These are phyloP conservation scores for Furcifer pardalis DNA, from an alignment of 2,797 vertebrate genomes.

Conservation along the genomic window DNA sequence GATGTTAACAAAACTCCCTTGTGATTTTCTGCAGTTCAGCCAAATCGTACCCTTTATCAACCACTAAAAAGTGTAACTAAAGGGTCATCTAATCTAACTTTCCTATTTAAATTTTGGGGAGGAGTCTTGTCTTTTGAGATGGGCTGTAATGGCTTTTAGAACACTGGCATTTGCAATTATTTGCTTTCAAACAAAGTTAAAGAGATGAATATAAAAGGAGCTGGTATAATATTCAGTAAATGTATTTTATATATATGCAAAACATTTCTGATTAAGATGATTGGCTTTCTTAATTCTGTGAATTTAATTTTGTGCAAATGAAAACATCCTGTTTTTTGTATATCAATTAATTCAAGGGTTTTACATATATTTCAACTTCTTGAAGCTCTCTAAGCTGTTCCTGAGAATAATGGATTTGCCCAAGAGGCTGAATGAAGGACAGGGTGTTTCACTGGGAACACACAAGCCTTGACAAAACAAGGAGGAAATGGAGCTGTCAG, in stretches of 20 bases:
- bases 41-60: not conserved
- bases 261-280: slow-evolving; percentile 6
- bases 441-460: not conserved
- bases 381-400: not conserved
- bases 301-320: not conserved
- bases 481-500: not conserved
- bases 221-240: fast-evolving
- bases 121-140: not conserved
- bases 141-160: not conserved
- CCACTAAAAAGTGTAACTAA: not conserved
- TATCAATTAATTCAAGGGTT: not conserved
- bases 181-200: not conserved
- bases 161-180: not conserved
- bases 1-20: not conserved
- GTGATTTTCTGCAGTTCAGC: not conserved
- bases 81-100: too few relatives aligned
- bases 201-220: not conserved
- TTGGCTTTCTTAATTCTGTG: not conserved
- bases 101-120: not conserved
- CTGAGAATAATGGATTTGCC: slow-evolving; percentile 2
- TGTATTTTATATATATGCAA: not conserved
- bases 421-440: not conserved
- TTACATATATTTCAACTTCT: not conserved
- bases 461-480: not conserved
- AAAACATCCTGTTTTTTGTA: not conserved